Percentiles rank a stretch among this genome's conserved stretches.
Conservation (phyloP, 2,888 invertebrate species). For the Tiliacea aurago region DNA sequence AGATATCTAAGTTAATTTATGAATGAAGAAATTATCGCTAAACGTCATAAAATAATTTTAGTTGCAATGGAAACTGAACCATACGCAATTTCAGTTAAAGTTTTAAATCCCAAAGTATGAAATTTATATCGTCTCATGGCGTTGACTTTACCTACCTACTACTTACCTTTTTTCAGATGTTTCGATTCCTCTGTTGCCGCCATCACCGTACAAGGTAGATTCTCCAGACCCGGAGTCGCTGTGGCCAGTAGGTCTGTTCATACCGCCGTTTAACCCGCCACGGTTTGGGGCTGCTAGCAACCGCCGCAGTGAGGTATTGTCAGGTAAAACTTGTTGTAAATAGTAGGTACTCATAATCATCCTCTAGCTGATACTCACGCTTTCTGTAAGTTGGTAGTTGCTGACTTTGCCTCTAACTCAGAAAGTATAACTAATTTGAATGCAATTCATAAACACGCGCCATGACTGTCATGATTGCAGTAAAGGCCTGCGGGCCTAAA, state of each 20-base stretch:
- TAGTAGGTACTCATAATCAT: neutral
- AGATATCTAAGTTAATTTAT: no score
- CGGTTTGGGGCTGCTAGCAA: slow-evolving; percentile 72
- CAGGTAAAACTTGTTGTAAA: slow-evolving; percentile 62
- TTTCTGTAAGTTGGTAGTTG: neutral
- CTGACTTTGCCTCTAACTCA: neutral
- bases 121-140: no score
- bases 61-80: no score
- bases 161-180: slow-evolving; percentile 70
- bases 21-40: no score
- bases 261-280: slow-evolving; percentile 84
- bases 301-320: slow-evolving; percentile 79
- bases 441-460: no score
- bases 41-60: no score
- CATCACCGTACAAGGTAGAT: slow-evolving; percentile 88
- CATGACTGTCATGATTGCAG: neutral
- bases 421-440: neutral
- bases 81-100: no score
- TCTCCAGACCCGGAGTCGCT: slow-evolving; percentile 89
- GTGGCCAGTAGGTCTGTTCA: slow-evolving; percentile 90
- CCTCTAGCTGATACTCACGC: neutral
- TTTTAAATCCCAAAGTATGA: no score
- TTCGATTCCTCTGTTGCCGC: slow-evolving; percentile 82
- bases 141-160: no score
- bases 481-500: no score